Evolutionary conservation across 2,888 invertebrate species (phyloP).

Genomic region (Xestia c-nigrum): DNA sequence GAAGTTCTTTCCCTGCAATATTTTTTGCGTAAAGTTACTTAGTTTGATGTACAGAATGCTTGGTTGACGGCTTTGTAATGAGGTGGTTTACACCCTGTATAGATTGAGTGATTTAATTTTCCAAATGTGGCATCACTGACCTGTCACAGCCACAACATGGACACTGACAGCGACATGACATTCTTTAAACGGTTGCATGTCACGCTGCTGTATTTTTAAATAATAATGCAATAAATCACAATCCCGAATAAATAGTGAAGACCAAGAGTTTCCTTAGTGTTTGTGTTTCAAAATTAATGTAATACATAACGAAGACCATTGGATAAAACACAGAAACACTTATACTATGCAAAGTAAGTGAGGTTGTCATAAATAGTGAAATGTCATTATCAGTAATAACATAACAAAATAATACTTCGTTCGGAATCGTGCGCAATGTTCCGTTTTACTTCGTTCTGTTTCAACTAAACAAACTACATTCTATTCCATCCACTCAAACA

Average conservation of each 20-base stretch:
- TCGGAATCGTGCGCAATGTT: not conserved
- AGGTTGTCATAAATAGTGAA: not conserved
- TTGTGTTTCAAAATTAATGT: not conserved
- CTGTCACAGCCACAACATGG: no score
- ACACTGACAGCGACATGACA: no score
- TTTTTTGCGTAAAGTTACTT: no score
- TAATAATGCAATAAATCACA: not conserved
- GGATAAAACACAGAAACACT: not conserved
- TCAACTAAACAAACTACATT: not conserved
- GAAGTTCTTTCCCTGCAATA: no score
- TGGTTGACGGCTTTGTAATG: no score
- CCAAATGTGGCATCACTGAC: no score
- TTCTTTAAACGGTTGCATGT: not conserved
- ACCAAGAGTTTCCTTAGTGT: not conserved
- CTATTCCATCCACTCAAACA: no score
- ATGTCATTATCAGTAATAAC: not conserved
- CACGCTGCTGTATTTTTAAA: not conserved
- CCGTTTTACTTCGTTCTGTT: not conserved
- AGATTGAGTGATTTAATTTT: no score
- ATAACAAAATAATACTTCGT: not conserved
- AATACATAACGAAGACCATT: not conserved
- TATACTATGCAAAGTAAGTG: not conserved
- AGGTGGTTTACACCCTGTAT: no score
- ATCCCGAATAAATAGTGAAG: not conserved
- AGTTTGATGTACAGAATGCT: no score